A percentile compares a stretch with the other conserved stretches of the same genome.
Evolutionary conservation across 2,888 invertebrate species (phyloP).

Genomic region (Scaptomyza polygonia): DNA sequence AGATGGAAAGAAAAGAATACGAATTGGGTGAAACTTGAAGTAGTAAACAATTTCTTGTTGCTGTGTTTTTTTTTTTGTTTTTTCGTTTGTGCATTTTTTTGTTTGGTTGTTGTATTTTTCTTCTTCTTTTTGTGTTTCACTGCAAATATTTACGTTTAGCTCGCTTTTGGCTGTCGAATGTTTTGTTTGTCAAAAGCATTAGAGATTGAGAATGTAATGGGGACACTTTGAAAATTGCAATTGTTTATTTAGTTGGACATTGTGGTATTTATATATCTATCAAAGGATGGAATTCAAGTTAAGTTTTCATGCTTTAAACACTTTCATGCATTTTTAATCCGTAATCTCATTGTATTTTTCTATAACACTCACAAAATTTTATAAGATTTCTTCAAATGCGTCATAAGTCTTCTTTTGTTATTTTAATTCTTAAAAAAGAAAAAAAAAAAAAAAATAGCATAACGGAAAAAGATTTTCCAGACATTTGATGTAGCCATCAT

Average conservation of each 20-base stretch:
- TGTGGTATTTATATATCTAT: not conserved
- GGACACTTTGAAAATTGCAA: conserved; percentile 7
- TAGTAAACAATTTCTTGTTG: conserved; percentile 38
- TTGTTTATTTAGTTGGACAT: conserved; percentile 15
- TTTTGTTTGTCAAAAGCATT: conserved; percentile 26
- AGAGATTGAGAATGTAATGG: conserved; percentile 4
- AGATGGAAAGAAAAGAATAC: conserved; percentile 19
- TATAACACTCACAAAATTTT: not conserved
- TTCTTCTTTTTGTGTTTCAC: not conserved
- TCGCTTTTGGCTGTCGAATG: conserved; percentile 8
- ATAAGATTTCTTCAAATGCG: not conserved
- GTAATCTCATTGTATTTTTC: not conserved
- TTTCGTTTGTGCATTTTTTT: conserved; percentile 13
- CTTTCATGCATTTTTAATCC: not conserved
- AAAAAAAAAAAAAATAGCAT: not conserved
- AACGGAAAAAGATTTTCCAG: conserved; percentile 10
- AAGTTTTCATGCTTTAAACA: not conserved
- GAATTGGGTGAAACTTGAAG: conserved; percentile 37
- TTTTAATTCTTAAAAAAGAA: not conserved
- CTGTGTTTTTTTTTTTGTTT: conserved; percentile 8
- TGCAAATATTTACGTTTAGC: conserved; percentile 52
- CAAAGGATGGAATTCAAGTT: not conserved
- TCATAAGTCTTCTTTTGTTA: not conserved
- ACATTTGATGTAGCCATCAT: conserved; percentile 16
- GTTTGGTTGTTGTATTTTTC: conserved; percentile 25